Percentiles rank a stretch among this genome's conserved stretches.
Evolutionary conservation across 2,113 vertebrate species (phyloP).

Genomic region (Marmota flaviventris): DNA sequence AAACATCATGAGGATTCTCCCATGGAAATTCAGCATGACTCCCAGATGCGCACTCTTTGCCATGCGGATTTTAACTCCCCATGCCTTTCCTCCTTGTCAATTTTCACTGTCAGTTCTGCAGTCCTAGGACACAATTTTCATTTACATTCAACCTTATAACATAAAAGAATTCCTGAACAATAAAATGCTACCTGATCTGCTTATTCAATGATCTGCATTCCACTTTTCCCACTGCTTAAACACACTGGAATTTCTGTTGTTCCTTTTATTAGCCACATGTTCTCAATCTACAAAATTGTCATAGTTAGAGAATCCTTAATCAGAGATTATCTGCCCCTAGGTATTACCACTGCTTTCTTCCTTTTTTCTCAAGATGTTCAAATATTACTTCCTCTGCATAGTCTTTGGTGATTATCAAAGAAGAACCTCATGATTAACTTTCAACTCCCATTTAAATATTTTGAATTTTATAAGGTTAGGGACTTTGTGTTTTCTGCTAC

Average conservation of each 20-base stretch:
- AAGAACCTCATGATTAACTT: background rate
- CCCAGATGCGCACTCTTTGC: background rate
- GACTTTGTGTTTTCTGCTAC: background rate
- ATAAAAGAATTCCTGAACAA: background rate
- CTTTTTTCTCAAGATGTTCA: background rate
- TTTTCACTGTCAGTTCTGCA: background rate
- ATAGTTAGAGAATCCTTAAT: background rate
- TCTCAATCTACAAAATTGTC: background rate
- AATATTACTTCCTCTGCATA: background rate
- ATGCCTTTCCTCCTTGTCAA: background rate
- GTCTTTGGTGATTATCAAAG: background rate
- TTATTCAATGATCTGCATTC: background rate
- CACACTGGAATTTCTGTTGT: background rate
- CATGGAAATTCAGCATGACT: background rate
- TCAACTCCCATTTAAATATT: background rate
- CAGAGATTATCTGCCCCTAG: background rate
- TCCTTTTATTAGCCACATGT: background rate
- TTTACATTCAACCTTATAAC: background rate
- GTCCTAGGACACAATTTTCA: accelerated
- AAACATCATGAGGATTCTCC: background rate
- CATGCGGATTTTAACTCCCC: background rate
- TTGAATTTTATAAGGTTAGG: background rate
- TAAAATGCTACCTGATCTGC: no score
- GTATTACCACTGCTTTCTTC: background rate
- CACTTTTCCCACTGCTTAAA: background rate